Conservation (phyloP, 2,888 invertebrate species). For the Callyntrura guangdongensis region DNA sequence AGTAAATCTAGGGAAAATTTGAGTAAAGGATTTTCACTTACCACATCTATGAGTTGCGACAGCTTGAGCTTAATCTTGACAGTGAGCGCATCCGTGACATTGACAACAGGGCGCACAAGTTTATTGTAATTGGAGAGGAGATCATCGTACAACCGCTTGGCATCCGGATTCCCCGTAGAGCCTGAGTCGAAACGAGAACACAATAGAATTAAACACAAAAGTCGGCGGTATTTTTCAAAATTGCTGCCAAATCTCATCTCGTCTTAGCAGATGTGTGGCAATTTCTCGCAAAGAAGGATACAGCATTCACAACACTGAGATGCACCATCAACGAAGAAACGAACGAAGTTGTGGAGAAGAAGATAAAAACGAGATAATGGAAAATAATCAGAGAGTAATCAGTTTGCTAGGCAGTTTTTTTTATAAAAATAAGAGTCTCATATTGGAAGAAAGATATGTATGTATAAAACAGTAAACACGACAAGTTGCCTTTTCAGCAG, state of each 20-base stretch:
- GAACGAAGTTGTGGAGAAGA: neutral
- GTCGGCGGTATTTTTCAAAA: slow-evolving; percentile 69
- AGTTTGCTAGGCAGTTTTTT: too few relatives aligned
- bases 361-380: neutral
- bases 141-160: slow-evolving; percentile 95
- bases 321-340: neutral
- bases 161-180: slow-evolving; percentile 95
- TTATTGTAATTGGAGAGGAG: slow-evolving; percentile 95
- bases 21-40: slow-evolving; percentile 87
- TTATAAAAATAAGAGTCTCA: too few relatives aligned
- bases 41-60: slow-evolving; percentile 96
- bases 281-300: neutral
- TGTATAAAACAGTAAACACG: too few relatives aligned
- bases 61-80: slow-evolving; percentile 95
- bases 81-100: slow-evolving; percentile 93
- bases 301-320: neutral
- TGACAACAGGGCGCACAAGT: slow-evolving; percentile 94
- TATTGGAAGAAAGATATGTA: too few relatives aligned
- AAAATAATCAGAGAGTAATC: too few relatives aligned
- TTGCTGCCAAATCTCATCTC: slow-evolving; percentile 58
- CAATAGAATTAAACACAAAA: slow-evolving; percentile 82
- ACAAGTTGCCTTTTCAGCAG: too few relatives aligned
- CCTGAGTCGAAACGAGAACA: slow-evolving; percentile 87
- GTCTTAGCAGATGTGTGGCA: neutral
- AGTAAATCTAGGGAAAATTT: neutral